phyloP scores from a whole-genome alignment of 2,797 vertebrate genomes.

The Parambassis ranga region DNA sequence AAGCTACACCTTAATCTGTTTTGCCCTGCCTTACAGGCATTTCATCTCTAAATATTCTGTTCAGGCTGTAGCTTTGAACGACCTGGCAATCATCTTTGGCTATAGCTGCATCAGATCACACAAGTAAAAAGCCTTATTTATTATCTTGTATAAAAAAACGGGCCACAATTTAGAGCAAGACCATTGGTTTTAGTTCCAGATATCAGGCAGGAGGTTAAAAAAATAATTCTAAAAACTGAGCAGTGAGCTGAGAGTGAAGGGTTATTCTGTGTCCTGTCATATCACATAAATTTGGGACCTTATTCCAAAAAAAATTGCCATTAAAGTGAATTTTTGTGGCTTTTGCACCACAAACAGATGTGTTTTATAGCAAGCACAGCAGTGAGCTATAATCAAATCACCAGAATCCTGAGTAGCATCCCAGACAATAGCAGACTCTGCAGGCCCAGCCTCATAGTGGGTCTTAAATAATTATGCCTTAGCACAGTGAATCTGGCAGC shows the following conservation, averaged over 20 bases:
- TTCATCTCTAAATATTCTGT: background rate
- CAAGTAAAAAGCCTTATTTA: too few species aligned
- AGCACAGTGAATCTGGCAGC: background rate
- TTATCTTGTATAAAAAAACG: too few species aligned
- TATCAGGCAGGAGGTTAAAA: too few species aligned
- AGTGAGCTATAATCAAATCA: constrained; percentile 48
- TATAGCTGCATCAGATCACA: constrained; percentile 1
- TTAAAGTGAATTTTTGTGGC: constrained; percentile 19
- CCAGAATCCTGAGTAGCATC: constrained; percentile 31
- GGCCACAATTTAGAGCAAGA: background rate
- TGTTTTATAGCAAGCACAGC: constrained; percentile 34
- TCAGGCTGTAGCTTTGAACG: background rate
- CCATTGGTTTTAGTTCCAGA: too few species aligned
- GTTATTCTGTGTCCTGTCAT: background rate
- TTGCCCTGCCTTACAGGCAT: background rate
- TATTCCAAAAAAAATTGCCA: constrained; percentile 33
- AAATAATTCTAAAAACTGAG: background rate
- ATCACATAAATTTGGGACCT: constrained; percentile 9
- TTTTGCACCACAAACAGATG: constrained; percentile 36
- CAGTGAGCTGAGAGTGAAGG: background rate
- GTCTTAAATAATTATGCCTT: background rate
- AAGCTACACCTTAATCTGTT: constrained; percentile 1
- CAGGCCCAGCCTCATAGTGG: background rate
- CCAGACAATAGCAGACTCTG: constrained; percentile 37
- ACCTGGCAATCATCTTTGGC: background rate